Conservation (phyloP, 2,113 vertebrate species). For the Salvator merianae region DNA sequence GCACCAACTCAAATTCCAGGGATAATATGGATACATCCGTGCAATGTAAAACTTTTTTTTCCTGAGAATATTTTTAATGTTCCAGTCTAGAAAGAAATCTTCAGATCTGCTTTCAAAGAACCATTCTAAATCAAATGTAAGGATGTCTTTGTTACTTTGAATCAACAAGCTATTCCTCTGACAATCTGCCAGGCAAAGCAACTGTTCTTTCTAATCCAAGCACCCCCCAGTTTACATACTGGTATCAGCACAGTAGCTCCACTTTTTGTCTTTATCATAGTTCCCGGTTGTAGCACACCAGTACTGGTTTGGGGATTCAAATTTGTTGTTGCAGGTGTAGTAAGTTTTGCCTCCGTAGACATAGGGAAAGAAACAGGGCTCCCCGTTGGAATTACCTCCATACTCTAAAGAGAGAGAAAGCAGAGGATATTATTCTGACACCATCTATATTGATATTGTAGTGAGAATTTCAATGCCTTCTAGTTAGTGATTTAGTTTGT, state of each 20-base stretch:
- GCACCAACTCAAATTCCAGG: too few relatives aligned
- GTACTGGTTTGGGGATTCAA: background rate
- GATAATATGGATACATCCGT: too few relatives aligned
- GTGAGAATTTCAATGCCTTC: too few relatives aligned
- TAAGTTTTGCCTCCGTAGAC: background rate
- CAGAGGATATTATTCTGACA: background rate
- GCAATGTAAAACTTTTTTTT: too few relatives aligned
- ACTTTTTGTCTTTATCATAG: background rate
- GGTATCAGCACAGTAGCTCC: conserved; percentile 13
- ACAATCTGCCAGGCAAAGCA: background rate
- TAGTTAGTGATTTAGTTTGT: too few relatives aligned
- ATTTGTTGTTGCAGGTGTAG: background rate
- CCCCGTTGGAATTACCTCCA: background rate
- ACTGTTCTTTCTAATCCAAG: background rate
- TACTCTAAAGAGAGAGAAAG: background rate
- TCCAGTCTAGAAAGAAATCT: too few relatives aligned
- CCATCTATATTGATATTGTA: too few relatives aligned
- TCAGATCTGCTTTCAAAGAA: too few relatives aligned
- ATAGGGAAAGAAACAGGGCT: background rate
- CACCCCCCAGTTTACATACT: background rate
- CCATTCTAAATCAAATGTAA: too few relatives aligned
- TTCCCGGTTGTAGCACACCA: conserved; percentile 8
- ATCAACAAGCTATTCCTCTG: too few relatives aligned
- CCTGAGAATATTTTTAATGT: too few relatives aligned
- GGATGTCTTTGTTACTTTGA: too few relatives aligned